Evolutionary conservation across 2,113 vertebrate species (phyloP), one percentile per base, ranked within the genome.

Genomic region (Toxotes jaculatrix): DNA sequence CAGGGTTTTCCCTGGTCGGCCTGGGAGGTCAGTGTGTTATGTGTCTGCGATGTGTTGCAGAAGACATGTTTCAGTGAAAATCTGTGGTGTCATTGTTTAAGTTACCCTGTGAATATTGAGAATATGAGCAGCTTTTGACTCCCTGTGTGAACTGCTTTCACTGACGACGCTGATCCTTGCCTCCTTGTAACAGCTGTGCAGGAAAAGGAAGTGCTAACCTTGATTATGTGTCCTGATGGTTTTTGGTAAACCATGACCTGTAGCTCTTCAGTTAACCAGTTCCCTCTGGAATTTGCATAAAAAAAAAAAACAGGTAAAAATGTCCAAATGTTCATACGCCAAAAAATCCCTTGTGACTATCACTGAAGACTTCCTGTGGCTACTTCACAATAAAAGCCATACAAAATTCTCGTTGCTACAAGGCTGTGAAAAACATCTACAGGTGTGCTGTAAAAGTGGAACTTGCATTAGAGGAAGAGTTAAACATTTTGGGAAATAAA

Each of bases 321-420:
- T 65, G 19, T 21, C 53, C 10, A 57, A 31, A 42, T 55, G 32
- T 31, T 2, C 14, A 11, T 6, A 5, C 1, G 10, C 10, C 55
- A 21, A 60, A 7, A 12, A 21, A 19, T 19, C 16, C 7, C 13
- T 3, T 12, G 2, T 51, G 9, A 62, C 34, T 49, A 1, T 63
- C 32, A 53, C n/a, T 31, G 13, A 14, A 12, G 3, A 71, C 67
- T 80, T 90, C 72, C 74, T 69, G 27, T 43, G 27, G 55, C 12
- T 17, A 17, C 31, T 74, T 86, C 71, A 80, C 14, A 75, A 75
- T 83, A 70, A 84, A 77, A 82, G 71, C 17, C 17, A 2, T 12
- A 13, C n/a, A 32, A 16, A 55, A 14, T 23, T 38, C 1, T 23
- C 8, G 14, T n/a, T 21, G 23, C 4, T 19, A 4, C 19, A 59